Evolutionary conservation across 1,140 invertebrate species (phyloP).

Genomic region (Ruditapes philippinarum): DNA sequence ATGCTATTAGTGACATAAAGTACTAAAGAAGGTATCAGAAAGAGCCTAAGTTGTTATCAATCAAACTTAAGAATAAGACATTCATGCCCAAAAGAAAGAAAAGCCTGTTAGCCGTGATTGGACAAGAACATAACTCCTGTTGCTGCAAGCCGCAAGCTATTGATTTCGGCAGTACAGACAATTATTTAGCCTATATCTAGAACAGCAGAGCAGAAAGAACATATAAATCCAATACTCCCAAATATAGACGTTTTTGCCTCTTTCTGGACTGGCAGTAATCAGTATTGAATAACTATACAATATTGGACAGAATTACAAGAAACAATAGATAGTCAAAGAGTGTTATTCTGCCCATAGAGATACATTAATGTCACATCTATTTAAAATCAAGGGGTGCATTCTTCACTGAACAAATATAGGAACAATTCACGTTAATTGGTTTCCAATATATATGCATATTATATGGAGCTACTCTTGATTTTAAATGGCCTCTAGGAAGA

Average conservation of each 20-base stretch:
- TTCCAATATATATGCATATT: not conserved
- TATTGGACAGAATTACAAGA: not conserved
- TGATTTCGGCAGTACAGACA: not conserved
- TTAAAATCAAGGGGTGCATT: not conserved
- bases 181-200: not conserved
- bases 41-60: conserved; percentile 3
- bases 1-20: not conserved
- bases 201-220: not conserved
- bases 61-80: conserved; percentile 17
- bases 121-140: not conserved
- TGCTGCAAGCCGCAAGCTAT: too few species aligned
- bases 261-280: not conserved
- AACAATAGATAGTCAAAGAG: not conserved
- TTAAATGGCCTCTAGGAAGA: too few species aligned
- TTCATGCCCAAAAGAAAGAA: not conserved
- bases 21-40: not conserved
- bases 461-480: too few species aligned
- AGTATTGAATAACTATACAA: conserved; percentile 23
- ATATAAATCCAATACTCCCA: conserved; percentile 15
- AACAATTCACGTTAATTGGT: not conserved
- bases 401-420: not conserved
- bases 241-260: not conserved
- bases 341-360: not conserved
- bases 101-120: not conserved
- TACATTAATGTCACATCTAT: not conserved